Conservation (phyloP, 1,140 invertebrate species). For the Scaptomyza pallida region DNA sequence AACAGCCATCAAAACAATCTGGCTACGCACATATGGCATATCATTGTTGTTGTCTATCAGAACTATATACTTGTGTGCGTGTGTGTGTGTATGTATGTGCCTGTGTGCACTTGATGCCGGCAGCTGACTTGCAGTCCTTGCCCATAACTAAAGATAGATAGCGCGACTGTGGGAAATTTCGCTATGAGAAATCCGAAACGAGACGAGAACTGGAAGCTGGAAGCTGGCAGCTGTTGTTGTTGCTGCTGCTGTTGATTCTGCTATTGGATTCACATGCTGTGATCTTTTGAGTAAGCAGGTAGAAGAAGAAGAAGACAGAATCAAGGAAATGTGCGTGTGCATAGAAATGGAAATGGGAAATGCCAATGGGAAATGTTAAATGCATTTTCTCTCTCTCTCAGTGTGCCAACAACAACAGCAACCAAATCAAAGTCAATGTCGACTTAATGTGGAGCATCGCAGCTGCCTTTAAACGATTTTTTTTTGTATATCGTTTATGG, state of each 20-base stretch:
- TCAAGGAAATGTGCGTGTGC: constrained; percentile 62
- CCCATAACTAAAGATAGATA: constrained; percentile 54
- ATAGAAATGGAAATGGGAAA: constrained; percentile 48
- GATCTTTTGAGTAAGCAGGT: constrained; percentile 51
- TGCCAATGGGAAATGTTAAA: constrained; percentile 45
- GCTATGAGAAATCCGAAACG: constrained; percentile 66
- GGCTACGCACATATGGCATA: constrained; percentile 56
- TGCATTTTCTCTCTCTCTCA: too few species aligned
- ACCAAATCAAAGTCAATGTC: constrained; percentile 36
- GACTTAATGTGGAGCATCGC: constrained; percentile 13
- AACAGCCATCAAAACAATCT: constrained; percentile 52
- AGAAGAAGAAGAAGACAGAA: constrained; percentile 48
- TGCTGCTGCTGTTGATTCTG: constrained; percentile 1
- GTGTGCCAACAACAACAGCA: neutral
- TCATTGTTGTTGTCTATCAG: constrained; percentile 17
- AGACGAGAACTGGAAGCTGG: constrained; percentile 17
- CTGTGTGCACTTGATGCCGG: constrained; percentile 65
- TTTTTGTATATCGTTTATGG: constrained; percentile 4
- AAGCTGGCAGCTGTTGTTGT: constrained; percentile 32
- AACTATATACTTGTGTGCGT: constrained; percentile 33
- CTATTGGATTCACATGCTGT: constrained; percentile 39
- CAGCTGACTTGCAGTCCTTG: constrained; percentile 75
- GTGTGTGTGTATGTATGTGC: neutral
- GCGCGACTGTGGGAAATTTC: constrained; percentile 68
- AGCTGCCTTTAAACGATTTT: constrained; percentile 7